Evolutionary conservation across 2,113 vertebrate species (phyloP).

Genomic region (Thalassoma bifasciatum): DNA sequence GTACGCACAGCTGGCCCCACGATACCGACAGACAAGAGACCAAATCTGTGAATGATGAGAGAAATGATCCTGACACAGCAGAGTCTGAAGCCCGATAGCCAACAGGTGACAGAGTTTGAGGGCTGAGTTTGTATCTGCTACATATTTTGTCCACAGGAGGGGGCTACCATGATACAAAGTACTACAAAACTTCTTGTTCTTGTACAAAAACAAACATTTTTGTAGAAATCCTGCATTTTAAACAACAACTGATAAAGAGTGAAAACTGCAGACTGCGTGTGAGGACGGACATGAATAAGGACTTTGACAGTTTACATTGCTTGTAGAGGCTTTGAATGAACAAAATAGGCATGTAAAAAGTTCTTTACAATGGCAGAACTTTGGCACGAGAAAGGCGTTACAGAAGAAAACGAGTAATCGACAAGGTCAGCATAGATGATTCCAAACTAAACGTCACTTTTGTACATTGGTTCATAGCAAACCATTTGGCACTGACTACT

Average conservation of each 20-base stretch:
- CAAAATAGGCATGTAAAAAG: slow-evolving; percentile 66
- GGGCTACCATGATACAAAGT: slow-evolving; percentile 92
- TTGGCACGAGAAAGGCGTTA: slow-evolving; percentile 77
- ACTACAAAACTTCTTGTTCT: slow-evolving; percentile 96
- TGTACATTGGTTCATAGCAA: slow-evolving; percentile 69
- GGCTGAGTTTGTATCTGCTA: slow-evolving; percentile 76
- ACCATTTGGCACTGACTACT: slow-evolving; percentile 66
- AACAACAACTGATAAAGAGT: slow-evolving; percentile 82
- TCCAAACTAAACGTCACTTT: slow-evolving; percentile 67
- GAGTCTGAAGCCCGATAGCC: slow-evolving; percentile 58
- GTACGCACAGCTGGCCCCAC: slow-evolving; percentile 43
- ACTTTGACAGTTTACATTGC: slow-evolving; percentile 61
- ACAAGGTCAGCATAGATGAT: slow-evolving; percentile 69
- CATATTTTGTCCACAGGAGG: slow-evolving; percentile 73
- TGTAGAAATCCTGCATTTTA: slow-evolving; percentile 97
- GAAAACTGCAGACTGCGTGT: slow-evolving; percentile 55
- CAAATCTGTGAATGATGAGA: slow-evolving; percentile 56
- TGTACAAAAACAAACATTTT: slow-evolving; percentile 96
- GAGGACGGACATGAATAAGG: slow-evolving; percentile 35
- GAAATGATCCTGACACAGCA: slow-evolving; percentile 70
- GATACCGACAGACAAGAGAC: slow-evolving; percentile 47
- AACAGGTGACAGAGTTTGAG: slow-evolving; percentile 52
- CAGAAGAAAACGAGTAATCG: slow-evolving; percentile 66
- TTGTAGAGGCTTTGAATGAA: slow-evolving; percentile 66
- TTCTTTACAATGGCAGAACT: slow-evolving; percentile 75